phyloP scores from a whole-genome alignment of 2,888 invertebrate genomes.

The Diabrotica balteata region DNA sequence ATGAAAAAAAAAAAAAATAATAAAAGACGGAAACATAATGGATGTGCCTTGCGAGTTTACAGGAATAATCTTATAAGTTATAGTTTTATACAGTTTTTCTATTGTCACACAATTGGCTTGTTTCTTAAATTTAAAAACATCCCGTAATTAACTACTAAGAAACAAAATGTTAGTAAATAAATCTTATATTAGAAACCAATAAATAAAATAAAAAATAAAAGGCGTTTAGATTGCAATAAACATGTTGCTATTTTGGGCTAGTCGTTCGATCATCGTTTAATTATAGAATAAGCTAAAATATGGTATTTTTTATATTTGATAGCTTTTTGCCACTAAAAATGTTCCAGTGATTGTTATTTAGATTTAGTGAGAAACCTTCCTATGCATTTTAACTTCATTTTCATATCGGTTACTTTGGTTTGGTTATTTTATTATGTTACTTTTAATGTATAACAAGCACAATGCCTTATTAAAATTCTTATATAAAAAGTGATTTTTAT shows the following conservation, averaged over 20 bases:
- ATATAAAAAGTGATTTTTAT: neutral
- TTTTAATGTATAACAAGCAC: conserved; percentile 26
- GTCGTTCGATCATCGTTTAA: conserved; percentile 13
- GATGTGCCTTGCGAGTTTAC: too few relatives aligned
- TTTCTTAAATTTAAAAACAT: too few relatives aligned
- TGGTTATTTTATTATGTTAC: conserved; percentile 20
- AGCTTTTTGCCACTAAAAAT: conserved; percentile 23
- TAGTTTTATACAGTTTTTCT: too few relatives aligned
- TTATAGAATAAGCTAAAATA: conserved; percentile 16
- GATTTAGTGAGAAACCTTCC: conserved; percentile 15
- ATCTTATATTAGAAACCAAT: too few relatives aligned
- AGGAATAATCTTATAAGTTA: too few relatives aligned
- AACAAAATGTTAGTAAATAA: too few relatives aligned
- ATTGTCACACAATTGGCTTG: too few relatives aligned
- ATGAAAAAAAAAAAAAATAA: too few relatives aligned
- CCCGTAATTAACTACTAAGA: too few relatives aligned
- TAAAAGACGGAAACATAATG: too few relatives aligned
- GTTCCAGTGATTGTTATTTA: conserved; percentile 27
- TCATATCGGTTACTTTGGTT: conserved; percentile 13
- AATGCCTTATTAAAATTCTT: conserved; percentile 25
- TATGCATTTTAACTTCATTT: conserved; percentile 17
- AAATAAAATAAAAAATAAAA: neutral
- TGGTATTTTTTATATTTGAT: conserved; percentile 24
- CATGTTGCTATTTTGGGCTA: conserved; percentile 21
- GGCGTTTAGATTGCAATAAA: conserved; percentile 23